Evolutionary conservation across 2,113 vertebrate genomes (phyloP).

Genomic region (Cephalopterus ornatus): DNA sequence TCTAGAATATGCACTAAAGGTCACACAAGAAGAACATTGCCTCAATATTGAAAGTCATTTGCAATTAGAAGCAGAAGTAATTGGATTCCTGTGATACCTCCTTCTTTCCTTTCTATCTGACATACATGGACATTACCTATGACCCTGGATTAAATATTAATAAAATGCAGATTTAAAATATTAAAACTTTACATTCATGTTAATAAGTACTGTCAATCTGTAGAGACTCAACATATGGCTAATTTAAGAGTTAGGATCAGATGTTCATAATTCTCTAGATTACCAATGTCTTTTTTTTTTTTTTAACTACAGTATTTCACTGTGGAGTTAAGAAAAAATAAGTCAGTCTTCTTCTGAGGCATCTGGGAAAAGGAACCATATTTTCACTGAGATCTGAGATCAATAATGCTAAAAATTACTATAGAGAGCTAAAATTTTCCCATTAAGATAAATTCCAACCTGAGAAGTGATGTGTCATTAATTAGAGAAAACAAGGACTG

Average conservation of each 20-base stretch:
- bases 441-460: neutral
- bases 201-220: constrained; percentile 74
- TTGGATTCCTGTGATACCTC: constrained; percentile 66
- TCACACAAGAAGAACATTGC: constrained; percentile 63
- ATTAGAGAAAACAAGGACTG: neutral
- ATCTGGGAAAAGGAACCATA: neutral
- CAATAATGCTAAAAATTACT: neutral
- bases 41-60: constrained; percentile 70
- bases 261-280: constrained; percentile 63
- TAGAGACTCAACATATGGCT: constrained; percentile 65
- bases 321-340: constrained; percentile 2
- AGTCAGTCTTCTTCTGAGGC: neutral
- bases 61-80: constrained; percentile 70
- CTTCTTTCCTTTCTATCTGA: constrained; percentile 64
- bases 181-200: constrained; percentile 73
- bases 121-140: constrained; percentile 72
- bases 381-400: neutral
- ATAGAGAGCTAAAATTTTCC: neutral
- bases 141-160: constrained; percentile 72
- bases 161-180: constrained; percentile 75
- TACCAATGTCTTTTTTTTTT: neutral
- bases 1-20: constrained; percentile 67
- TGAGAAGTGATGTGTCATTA: neutral
- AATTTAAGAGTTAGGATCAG: constrained; percentile 69
- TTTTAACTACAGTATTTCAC: neutral